A percentile compares a stretch with the other conserved stretches of the same genome.
Evolutionary conservation across 2,113 vertebrate genomes (phyloP).

Genomic region (Connochaetes taurinus): DNA sequence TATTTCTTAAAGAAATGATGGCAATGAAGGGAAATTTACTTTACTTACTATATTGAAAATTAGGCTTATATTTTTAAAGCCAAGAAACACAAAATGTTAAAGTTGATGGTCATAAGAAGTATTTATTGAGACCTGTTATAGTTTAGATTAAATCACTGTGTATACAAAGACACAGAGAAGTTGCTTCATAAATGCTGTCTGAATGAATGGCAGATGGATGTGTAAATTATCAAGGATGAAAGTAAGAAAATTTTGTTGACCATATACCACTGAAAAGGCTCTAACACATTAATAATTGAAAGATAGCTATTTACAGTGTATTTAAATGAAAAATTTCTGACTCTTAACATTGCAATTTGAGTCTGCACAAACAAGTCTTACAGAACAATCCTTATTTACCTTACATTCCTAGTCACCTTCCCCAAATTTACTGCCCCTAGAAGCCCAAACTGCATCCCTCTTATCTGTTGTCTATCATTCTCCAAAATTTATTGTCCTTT

Average conservation of each 20-base stretch:
- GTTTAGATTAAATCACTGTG: not conserved
- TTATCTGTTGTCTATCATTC: not conserved
- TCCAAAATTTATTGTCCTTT: not conserved
- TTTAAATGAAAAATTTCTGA: not conserved
- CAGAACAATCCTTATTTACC: not conserved
- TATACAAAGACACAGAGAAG: not conserved
- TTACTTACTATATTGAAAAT: slow-evolving; percentile 12
- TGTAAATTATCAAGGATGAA: not conserved
- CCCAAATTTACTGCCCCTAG: too few species aligned
- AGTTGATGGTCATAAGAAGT: not conserved
- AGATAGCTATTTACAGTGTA: not conserved
- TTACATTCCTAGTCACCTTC: not conserved
- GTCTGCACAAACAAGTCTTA: not conserved
- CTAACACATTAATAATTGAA: not conserved
- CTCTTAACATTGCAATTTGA: not conserved
- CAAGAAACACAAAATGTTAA: slow-evolving; percentile 13
- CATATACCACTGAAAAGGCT: not conserved
- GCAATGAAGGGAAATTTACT: slow-evolving; percentile 18
- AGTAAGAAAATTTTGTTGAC: not conserved
- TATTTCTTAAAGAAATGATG: not conserved
- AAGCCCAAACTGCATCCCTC: not conserved
- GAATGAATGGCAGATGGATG: not conserved
- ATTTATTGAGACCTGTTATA: not conserved
- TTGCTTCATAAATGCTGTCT: not conserved
- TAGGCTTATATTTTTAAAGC: slow-evolving; percentile 10